Evolutionary conservation across 2,113 vertebrate genomes (phyloP).

Genomic region (Bos javanicus): DNA sequence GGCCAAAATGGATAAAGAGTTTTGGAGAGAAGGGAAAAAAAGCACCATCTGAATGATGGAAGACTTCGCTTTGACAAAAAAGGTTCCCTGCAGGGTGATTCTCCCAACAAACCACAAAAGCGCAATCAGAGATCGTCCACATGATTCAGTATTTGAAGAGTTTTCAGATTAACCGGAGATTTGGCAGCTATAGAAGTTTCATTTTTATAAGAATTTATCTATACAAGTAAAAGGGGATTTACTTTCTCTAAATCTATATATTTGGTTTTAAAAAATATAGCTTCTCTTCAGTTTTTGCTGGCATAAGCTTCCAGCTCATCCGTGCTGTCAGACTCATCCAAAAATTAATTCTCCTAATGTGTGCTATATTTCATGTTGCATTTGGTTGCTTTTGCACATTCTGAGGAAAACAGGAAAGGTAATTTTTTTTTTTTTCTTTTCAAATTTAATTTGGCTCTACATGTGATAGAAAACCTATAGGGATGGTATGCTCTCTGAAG

Average conservation of each 20-base stretch:
- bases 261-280: slow-evolving; percentile 51
- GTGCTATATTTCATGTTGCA: slow-evolving; percentile 69
- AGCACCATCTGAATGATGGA: slow-evolving; percentile 55
- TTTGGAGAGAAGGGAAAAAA: slow-evolving; percentile 70
- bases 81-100: slow-evolving; percentile 50
- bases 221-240: slow-evolving; percentile 59
- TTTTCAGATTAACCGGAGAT: slow-evolving; percentile 49
- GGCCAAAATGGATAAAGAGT: slow-evolving; percentile 63
- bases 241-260: slow-evolving; percentile 53
- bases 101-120: slow-evolving; percentile 66
- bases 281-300: slow-evolving; percentile 68
- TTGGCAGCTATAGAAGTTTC: slow-evolving; percentile 65
- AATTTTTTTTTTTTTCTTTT: slow-evolving; percentile 51
- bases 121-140: slow-evolving; percentile 46
- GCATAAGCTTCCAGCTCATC: slow-evolving; percentile 64
- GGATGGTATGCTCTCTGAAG: slow-evolving; percentile 39
- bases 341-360: slow-evolving; percentile 76
- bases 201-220: slow-evolving; percentile 74
- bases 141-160: slow-evolving; percentile 60
- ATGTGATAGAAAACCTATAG: slow-evolving; percentile 43
- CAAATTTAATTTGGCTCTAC: slow-evolving; percentile 71
- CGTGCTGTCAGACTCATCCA: slow-evolving; percentile 54
- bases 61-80: slow-evolving; percentile 61
- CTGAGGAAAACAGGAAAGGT: slow-evolving; percentile 25
- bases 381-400: slow-evolving; percentile 73